phyloP scores from a whole-genome alignment of 2,113 vertebrate species.

The Deroptyus accipitrinus region DNA sequence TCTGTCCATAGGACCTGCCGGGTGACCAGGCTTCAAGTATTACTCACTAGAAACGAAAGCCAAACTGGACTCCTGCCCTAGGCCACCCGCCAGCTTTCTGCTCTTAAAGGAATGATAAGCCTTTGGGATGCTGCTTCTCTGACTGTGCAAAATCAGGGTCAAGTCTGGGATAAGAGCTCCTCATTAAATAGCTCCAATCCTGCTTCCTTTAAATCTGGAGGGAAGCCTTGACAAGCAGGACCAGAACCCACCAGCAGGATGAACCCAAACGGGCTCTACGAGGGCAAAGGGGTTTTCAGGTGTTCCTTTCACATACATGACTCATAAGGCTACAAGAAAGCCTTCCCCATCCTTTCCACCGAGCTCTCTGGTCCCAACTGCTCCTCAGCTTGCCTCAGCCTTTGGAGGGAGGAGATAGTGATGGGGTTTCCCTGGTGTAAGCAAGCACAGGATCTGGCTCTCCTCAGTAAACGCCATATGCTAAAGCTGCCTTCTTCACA shows the following conservation, averaged over 20 bases:
- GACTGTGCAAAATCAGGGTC: constrained; percentile 12
- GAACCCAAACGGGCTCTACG: background rate
- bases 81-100: constrained; percentile 8
- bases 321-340: background rate
- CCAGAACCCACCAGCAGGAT: background rate
- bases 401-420: background rate
- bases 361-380: background rate
- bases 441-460: background rate
- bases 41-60: background rate
- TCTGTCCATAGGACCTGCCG: background rate
- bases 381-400: background rate
- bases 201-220: accelerated
- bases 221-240: background rate
- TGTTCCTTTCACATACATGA: background rate
- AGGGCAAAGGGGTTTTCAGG: background rate
- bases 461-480: background rate
- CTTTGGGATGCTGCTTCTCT: constrained; percentile 43
- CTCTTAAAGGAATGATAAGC: constrained; percentile 32
- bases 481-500: background rate
- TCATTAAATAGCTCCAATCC: background rate
- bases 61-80: constrained; percentile 25
- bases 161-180: background rate
- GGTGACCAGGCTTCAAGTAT: background rate
- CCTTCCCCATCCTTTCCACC: background rate
- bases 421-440: background rate